Evolutionary conservation across 2,113 vertebrate species (phyloP), one percentile per base, ranked within the genome.

Genomic region (Lophura nycthemera): DNA sequence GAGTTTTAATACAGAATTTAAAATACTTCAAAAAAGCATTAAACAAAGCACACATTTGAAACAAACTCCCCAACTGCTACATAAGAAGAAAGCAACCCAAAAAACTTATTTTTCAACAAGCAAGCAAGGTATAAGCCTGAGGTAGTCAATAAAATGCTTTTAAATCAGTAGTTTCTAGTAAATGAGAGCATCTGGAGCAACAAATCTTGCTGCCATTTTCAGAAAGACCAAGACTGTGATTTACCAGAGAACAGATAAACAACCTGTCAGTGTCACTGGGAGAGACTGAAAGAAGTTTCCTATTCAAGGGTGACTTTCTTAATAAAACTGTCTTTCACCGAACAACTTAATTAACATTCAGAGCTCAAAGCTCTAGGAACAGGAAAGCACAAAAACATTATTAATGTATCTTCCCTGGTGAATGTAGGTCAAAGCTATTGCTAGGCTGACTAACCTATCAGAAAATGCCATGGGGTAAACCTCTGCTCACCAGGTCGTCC

Each of bases 271-370:
- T 45, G 63, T 30, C 91, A 83, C 12, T n/a, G 50, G 69, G 32
- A 63, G 21, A 71, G 76, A 47, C 10, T 75, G 52, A 52, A 87
- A 79, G 73, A 70, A 76, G 21, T 21, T 57, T 57, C 83, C 19
- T 70, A 60, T 72, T 80, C 72, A 42, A 54, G 47, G 43, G 76
- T 34, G 81, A 36, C 25, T 75, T 79, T 65, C 63, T 87, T 80
- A 90, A 92, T 95, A 72, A 91, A 95, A 54, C 57, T 54, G 29
- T 48, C 78, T 74, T 90, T 90, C 83, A 60, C 38, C 48, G 60
- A 81, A 91, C 85, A 38, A 29, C 38, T 84, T 74, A 54, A 96
- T 93, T 96, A 79, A 79, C 48, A 96, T 93, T 92, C 91, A 78
- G 61, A 83, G 86, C 45, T 76, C 81, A 90, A 24, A 91, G 27